Conservation (phyloP, 2,888 invertebrate genomes). For the Leptura quadrifasciata region DNA sequence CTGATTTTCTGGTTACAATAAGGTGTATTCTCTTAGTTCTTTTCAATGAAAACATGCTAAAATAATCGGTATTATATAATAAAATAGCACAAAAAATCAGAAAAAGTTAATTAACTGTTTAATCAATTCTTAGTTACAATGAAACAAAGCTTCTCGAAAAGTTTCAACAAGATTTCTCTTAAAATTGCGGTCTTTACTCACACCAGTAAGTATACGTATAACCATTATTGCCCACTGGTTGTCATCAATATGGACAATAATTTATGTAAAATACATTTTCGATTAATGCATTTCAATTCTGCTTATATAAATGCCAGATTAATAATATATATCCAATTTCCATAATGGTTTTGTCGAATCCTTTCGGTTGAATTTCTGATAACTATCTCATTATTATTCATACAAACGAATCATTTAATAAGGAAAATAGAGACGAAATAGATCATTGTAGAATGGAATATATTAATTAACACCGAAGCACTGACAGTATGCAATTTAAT, state of each 20-base stretch:
- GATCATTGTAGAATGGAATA: background rate
- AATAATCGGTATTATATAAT: too few species aligned
- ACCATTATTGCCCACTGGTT: background rate
- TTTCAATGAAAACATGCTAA: too few species aligned
- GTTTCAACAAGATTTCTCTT: too few species aligned
- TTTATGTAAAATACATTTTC: background rate
- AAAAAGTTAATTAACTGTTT: too few species aligned
- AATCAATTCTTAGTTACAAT: too few species aligned
- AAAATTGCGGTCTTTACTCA: too few species aligned
- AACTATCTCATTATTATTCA: background rate
- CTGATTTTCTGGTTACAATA: too few species aligned
- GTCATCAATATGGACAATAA: background rate
- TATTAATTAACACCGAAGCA: background rate
- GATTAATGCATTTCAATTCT: background rate
- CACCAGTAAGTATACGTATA: background rate
- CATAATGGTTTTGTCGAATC: background rate
- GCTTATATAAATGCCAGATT: background rate
- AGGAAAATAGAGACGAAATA: background rate
- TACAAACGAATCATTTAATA: background rate
- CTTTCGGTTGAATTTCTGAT: background rate
- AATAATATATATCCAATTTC: conserved; percentile 3
- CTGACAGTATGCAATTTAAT: too few species aligned
- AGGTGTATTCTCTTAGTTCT: too few species aligned
- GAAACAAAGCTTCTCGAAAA: too few species aligned
- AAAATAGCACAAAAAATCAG: too few species aligned